phyloP scores from a whole-genome alignment of 2,797 vertebrate genomes.

The Malurus splendens region DNA sequence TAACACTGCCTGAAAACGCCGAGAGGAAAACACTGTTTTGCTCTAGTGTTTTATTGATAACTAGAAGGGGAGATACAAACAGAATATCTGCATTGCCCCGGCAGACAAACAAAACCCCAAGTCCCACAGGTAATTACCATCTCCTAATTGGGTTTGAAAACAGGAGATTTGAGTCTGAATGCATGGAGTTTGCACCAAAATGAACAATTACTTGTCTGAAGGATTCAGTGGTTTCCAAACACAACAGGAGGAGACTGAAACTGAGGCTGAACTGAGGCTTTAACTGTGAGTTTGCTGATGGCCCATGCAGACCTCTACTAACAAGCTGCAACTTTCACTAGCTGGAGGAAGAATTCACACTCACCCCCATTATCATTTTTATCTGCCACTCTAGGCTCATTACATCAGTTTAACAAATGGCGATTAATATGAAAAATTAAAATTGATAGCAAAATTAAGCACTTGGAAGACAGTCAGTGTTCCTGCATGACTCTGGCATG shows the following conservation, averaged over 20 bases:
- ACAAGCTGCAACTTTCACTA: background rate
- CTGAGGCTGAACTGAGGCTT: background rate
- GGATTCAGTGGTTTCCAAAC: conserved; percentile 16
- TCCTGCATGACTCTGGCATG: background rate
- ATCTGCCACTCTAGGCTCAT: conserved; percentile 28
- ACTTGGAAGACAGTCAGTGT: background rate
- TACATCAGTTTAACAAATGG: conserved; percentile 29
- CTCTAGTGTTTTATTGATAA: conserved; percentile 61
- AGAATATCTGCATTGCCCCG: conserved; percentile 7
- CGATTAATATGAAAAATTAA: conserved; percentile 48
- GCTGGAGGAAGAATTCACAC: background rate
- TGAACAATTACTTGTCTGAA: conserved; percentile 39
- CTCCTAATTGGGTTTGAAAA: conserved; percentile 71
- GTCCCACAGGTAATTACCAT: conserved; percentile 72
- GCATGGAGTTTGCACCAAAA: conserved; percentile 38
- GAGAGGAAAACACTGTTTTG: conserved; percentile 55
- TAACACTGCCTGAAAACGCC: conserved; percentile 17
- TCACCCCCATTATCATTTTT: background rate
- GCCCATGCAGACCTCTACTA: background rate
- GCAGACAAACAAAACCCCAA: conserved; percentile 59
- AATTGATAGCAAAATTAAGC: conserved; percentile 22
- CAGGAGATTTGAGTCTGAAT: conserved; percentile 50
- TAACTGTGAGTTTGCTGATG: background rate
- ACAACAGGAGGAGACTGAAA: background rate
- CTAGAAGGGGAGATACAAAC: conserved; percentile 53